Evolutionary conservation across 2,888 invertebrate species (phyloP).

Genomic region (Euproctis similis): DNA sequence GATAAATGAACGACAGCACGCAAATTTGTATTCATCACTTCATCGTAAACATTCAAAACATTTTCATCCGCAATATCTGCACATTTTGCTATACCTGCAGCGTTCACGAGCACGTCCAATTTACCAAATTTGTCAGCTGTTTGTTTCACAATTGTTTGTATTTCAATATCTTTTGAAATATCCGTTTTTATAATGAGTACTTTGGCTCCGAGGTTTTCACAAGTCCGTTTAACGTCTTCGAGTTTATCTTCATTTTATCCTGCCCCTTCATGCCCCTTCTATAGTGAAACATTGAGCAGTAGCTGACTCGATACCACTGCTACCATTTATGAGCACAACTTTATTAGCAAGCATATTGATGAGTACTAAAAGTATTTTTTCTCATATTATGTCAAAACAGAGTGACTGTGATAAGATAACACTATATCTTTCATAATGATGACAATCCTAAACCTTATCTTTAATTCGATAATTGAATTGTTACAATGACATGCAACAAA

Average conservation of each 20-base stretch:
- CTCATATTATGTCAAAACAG: no score
- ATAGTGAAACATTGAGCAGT: constrained; percentile 33
- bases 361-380: no score
- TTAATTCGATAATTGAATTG: no score
- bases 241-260: constrained; percentile 41
- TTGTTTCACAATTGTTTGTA: constrained; percentile 19
- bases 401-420: no score
- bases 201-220: constrained; percentile 16
- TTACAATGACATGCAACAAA: no score
- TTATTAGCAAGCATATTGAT: no score
- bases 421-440: no score
- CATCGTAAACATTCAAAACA: constrained; percentile 24
- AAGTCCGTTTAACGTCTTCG: constrained; percentile 21
- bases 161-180: constrained; percentile 26
- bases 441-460: no score
- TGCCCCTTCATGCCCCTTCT: constrained; percentile 34
- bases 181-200: constrained; percentile 28
- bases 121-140: constrained; percentile 28
- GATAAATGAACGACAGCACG: constrained; percentile 29
- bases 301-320: constrained; percentile 25
- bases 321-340: not conserved
- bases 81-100: constrained; percentile 25
- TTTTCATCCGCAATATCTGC: constrained; percentile 12
- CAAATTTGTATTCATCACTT: constrained; percentile 30
- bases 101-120: constrained; percentile 34